Percentiles rank a stretch among this genome's conserved stretches.
These are phyloP conservation scores for Lasiommata megera DNA, from an alignment of 2,888 invertebrate species.

Conservation along the genomic window DNA sequence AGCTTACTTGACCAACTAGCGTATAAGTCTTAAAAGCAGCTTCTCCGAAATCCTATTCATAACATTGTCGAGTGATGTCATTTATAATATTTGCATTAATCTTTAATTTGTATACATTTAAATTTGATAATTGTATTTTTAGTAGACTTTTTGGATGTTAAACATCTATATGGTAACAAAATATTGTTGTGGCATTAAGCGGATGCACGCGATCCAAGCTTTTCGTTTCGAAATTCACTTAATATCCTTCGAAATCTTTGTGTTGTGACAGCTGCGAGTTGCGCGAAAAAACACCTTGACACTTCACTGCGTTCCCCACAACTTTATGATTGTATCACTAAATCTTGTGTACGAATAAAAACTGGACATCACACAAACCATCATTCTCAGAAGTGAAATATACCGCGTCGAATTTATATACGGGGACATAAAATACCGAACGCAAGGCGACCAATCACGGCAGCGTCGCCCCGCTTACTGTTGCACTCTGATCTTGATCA, in stretches of 20 bases:
- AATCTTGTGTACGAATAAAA: conserved; percentile 38
- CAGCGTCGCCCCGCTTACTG: conserved; percentile 74
- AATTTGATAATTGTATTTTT: background rate
- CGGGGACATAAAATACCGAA: conserved; percentile 48
- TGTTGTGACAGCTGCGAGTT: conserved; percentile 54
- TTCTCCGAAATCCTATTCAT: background rate
- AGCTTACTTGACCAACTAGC: conserved; percentile 10
- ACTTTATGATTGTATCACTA: conserved; percentile 21
- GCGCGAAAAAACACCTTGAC: conserved; percentile 46
- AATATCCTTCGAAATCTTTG: conserved; percentile 50
- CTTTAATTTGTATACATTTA: conserved; percentile 1
- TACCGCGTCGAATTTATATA: conserved; percentile 68
- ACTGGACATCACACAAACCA: conserved; percentile 52
- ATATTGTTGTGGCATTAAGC: conserved; percentile 39
- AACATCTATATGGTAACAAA: conserved; percentile 17
- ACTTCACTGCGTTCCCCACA: conserved; percentile 35
- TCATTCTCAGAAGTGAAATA: conserved; percentile 50
- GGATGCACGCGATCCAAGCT: conserved; percentile 38
- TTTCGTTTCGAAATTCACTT: conserved; percentile 42
- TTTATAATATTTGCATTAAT: background rate
- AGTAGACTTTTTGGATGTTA: background rate
- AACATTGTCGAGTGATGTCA: background rate
- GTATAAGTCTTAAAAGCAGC: background rate
- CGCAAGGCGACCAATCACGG: conserved; percentile 64
- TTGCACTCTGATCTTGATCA: conserved; percentile 56